phyloP scores from a whole-genome alignment of 2,113 vertebrate species.

The Rhinolophus sinicus region DNA sequence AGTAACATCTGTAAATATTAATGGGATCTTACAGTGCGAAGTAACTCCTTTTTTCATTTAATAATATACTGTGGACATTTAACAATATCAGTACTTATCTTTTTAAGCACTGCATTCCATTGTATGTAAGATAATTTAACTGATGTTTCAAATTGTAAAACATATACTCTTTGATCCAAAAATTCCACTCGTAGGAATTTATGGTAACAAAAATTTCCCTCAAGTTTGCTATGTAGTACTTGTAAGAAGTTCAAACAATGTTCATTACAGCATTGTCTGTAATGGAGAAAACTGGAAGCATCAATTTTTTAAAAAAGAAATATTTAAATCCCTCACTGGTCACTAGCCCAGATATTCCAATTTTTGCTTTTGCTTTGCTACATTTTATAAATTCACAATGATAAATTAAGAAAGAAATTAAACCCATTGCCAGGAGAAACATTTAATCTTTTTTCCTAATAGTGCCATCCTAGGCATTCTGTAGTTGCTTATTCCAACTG shows the following conservation, averaged over 20 bases:
- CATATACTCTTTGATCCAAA: conserved; percentile 22
- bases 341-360: not conserved
- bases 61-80: not conserved
- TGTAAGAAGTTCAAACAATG: not conserved
- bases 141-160: conserved; percentile 20
- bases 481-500: conserved; percentile 10
- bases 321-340: conserved; percentile 4
- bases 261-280: not conserved
- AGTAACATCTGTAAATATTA: not conserved
- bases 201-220: not conserved
- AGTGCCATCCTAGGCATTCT: not conserved
- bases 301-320: not conserved
- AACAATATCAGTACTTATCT: not conserved
- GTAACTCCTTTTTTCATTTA: not conserved
- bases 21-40: conserved; percentile 5
- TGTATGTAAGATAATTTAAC: conserved; percentile 1
- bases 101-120: not conserved
- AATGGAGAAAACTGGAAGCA: conserved; percentile 10
- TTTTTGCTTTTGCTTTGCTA: not conserved
- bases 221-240: not conserved
- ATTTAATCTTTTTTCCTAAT: conserved; percentile 22
- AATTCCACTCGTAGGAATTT: not conserved
- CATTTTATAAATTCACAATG: not conserved
- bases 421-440: not conserved
- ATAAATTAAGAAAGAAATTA: conserved; percentile 16